Evolutionary conservation across 2,113 vertebrate genomes (phyloP).

Genomic region (Stercorarius parasiticus): DNA sequence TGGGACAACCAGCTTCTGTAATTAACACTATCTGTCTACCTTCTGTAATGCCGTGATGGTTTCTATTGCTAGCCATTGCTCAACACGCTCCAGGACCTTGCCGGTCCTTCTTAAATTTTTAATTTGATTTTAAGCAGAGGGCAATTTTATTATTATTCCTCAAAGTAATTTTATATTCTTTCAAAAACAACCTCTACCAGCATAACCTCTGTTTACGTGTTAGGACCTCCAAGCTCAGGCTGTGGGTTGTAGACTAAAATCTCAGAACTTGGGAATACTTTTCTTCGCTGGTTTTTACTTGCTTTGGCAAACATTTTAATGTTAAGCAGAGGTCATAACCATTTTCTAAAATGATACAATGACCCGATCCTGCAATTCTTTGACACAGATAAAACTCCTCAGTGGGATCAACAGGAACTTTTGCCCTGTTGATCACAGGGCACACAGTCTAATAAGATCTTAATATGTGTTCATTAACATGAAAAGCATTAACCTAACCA

Average conservation of each 20-base stretch:
- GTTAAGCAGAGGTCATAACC: background rate
- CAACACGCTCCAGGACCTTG: background rate
- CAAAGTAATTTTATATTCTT: background rate
- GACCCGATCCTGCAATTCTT: background rate
- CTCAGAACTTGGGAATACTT: background rate
- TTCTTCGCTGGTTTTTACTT: background rate
- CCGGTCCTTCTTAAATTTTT: background rate
- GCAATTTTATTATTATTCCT: background rate
- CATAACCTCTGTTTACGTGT: background rate
- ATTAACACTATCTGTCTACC: background rate
- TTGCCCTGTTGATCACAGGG: too few species aligned
- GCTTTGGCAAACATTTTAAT: background rate
- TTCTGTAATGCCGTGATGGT: background rate
- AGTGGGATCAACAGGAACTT: background rate
- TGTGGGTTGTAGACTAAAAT: background rate
- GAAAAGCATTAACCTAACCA: background rate
- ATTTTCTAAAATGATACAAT: background rate
- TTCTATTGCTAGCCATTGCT: background rate
- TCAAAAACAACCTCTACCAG: background rate
- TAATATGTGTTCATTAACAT: background rate
- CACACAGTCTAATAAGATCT: background rate
- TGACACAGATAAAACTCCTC: background rate
- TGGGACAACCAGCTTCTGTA: background rate
- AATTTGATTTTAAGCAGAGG: slow-evolving; percentile 5
- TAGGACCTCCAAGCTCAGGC: background rate